These are phyloP conservation scores for Brachyistius frenatus DNA, from an alignment of 2,113 vertebrate genomes.

Conservation along the genomic window DNA sequence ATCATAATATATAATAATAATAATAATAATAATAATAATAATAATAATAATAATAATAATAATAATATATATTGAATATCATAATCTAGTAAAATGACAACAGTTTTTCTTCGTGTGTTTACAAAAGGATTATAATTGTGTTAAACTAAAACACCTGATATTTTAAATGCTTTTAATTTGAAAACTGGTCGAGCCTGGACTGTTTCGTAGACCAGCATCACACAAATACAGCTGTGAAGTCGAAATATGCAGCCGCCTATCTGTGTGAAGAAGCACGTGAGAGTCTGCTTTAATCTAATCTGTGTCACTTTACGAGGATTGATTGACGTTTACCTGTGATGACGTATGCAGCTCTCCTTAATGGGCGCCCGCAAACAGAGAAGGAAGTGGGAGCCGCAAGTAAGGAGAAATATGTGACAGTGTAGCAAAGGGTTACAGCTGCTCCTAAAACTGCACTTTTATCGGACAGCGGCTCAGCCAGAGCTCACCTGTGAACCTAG, in stretches of 20 bases:
- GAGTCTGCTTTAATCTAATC: too few relatives aligned
- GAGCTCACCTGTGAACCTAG: neutral
- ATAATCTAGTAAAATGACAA: too few relatives aligned
- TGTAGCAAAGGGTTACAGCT: conserved; percentile 27
- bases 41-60: too few relatives aligned
- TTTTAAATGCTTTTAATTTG: neutral
- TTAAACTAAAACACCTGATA: neutral
- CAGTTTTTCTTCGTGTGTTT: neutral
- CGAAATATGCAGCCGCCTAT: too few relatives aligned
- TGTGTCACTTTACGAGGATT: neutral
- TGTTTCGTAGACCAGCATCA: too few relatives aligned
- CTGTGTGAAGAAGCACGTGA: too few relatives aligned
- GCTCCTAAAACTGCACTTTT: neutral
- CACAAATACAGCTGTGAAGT: neutral
- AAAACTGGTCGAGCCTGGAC: neutral
- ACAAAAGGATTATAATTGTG: too few relatives aligned
- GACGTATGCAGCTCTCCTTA: conserved; percentile 58
- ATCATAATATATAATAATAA: too few relatives aligned
- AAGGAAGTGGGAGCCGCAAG: conserved; percentile 59
- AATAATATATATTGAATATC: too few relatives aligned
- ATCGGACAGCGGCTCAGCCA: neutral
- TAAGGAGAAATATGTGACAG: conserved; percentile 28
- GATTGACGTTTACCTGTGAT: conserved; percentile 76
- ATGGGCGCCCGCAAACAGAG: conserved; percentile 49
- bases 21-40: too few relatives aligned